Percentiles rank a stretch among this genome's conserved stretches.
These are phyloP conservation scores for Vidua macroura DNA, from an alignment of 2,113 vertebrate species.

Conservation along the genomic window DNA sequence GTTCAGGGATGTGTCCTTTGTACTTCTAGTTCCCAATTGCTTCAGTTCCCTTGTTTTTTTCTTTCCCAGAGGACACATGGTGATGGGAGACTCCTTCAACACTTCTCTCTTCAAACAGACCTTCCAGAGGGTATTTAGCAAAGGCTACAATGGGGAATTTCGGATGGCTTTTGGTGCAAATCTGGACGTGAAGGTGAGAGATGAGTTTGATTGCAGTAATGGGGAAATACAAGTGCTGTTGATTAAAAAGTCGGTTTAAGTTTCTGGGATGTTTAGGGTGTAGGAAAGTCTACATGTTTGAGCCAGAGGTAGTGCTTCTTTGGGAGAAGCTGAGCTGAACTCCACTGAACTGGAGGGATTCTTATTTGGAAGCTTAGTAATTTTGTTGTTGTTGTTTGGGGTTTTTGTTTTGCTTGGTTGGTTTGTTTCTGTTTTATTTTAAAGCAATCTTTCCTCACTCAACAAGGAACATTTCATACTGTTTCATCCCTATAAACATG, in stretches of 20 bases:
- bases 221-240: neutral
- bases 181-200: constrained; percentile 90
- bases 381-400: neutral
- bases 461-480: neutral
- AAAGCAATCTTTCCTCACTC: neutral
- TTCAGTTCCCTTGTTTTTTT: neutral
- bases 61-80: constrained; percentile 86
- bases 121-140: constrained; percentile 95
- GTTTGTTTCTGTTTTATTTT: neutral
- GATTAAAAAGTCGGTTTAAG: neutral
- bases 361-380: neutral
- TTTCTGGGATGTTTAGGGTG: neutral
- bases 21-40: neutral
- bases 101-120: constrained; percentile 98
- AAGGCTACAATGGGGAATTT: constrained; percentile 90
- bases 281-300: neutral
- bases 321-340: neutral
- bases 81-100: constrained; percentile 98
- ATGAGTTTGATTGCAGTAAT: neutral
- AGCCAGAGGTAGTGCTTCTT: neutral
- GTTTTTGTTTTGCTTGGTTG: neutral
- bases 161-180: constrained; percentile 94
- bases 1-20: neutral
- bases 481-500: neutral
- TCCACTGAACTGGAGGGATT: neutral